Evolutionary conservation across 2,797 vertebrate genomes (phyloP).

Genomic region (Parotocinclus haroldoi): DNA sequence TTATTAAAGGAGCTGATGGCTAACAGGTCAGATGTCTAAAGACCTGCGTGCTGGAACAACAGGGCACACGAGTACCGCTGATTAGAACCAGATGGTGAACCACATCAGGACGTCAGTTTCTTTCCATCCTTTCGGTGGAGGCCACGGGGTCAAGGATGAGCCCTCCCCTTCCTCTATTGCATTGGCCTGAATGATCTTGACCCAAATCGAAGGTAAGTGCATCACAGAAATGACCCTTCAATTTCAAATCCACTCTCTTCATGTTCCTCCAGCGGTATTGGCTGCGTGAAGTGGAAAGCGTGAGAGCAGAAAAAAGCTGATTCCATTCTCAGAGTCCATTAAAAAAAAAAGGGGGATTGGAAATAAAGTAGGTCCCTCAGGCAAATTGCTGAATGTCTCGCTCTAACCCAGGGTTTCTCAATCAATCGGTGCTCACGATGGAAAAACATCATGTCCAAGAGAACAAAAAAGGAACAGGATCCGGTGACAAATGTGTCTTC

Average conservation of each 20-base stretch:
- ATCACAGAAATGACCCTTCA: constrained; percentile 1
- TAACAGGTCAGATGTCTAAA: no score
- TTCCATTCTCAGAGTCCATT: constrained; percentile 36
- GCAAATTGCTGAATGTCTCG: constrained; percentile 54
- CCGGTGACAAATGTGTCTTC: constrained; percentile 13
- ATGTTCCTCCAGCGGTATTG: background rate
- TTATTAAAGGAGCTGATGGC: no score
- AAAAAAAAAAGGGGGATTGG: constrained; percentile 33
- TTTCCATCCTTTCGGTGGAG: no score
- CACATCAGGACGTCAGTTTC: no score
- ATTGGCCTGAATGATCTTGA: constrained; percentile 9
- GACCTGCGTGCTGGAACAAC: no score
- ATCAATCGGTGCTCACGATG: constrained; percentile 59
- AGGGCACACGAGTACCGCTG: no score
- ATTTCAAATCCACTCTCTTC: constrained; percentile 18
- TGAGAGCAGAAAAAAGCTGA: constrained; percentile 11
- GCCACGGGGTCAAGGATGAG: no score
- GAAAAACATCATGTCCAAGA: background rate
- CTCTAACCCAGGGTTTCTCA: constrained; percentile 70
- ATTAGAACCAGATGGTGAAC: no score
- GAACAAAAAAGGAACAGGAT: constrained; percentile 21
- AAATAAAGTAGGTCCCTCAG: constrained; percentile 52
- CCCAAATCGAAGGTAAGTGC: background rate
- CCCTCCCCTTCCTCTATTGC: no score
- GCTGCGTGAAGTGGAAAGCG: constrained; percentile 5